A percentile compares a stretch with the other conserved stretches of the same genome.
These are phyloP conservation scores for Mylabris sibirica DNA, from an alignment of 2,888 invertebrate species.

Conservation along the genomic window DNA sequence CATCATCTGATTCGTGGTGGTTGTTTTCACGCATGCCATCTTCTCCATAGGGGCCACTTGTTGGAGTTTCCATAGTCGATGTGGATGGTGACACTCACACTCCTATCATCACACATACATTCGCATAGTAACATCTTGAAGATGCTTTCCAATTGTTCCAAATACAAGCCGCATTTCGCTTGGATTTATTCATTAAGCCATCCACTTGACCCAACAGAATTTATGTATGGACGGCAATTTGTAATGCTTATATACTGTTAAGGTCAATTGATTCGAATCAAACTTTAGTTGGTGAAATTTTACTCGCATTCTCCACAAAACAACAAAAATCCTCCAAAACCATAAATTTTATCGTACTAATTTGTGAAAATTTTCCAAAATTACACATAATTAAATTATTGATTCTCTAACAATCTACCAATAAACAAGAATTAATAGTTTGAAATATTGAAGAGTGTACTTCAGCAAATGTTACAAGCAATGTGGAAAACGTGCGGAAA, in stretches of 20 bases:
- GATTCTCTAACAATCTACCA: background rate
- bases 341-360: background rate
- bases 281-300: no score
- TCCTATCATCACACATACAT: background rate
- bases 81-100: background rate
- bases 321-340: background rate
- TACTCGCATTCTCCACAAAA: no score
- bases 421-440: background rate
- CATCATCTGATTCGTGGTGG: slow-evolving; percentile 48
- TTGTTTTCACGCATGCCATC: slow-evolving; percentile 54
- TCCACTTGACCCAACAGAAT: slow-evolving; percentile 37
- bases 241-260: background rate
- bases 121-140: background rate
- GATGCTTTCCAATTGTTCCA: slow-evolving; percentile 1
- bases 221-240: background rate
- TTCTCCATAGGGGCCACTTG: slow-evolving; percentile 48
- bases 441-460: background rate
- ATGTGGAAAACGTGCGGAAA: slow-evolving; percentile 28
- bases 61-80: slow-evolving; percentile 38
- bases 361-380: background rate
- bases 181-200: slow-evolving; percentile 41
- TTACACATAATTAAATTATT: background rate
- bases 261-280: background rate
- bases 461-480: slow-evolving; percentile 19
- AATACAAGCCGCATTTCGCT: slow-evolving; percentile 29